Conservation (phyloP, 2,888 invertebrate genomes). For the Ichneumoninae sp. region DNA sequence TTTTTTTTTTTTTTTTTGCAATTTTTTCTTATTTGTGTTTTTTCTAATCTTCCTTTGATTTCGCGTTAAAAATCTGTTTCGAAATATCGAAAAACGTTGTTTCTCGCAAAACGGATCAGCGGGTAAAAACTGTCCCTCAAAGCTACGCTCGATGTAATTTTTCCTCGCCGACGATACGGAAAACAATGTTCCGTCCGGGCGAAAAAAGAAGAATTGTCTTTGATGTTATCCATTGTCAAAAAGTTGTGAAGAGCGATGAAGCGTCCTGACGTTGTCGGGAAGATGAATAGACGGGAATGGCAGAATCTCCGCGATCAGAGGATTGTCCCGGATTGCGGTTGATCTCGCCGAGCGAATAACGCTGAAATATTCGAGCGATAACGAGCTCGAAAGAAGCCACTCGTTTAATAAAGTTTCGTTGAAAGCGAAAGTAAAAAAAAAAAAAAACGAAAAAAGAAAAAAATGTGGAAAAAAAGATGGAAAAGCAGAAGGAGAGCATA, state of each 20-base stretch:
- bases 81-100: too few species aligned
- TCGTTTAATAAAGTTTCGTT: slow-evolving; percentile 10
- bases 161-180: background rate
- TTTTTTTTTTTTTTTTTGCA: too few species aligned
- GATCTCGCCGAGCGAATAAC: slow-evolving; percentile 69
- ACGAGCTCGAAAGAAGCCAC: slow-evolving; percentile 76
- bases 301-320: slow-evolving; percentile 1
- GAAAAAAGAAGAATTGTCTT: background rate
- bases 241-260: background rate
- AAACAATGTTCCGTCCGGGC: background rate
- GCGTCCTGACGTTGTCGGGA: background rate
- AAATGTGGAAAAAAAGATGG: background rate
- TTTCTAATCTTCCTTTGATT: background rate
- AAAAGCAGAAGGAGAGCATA: background rate
- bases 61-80: background rate
- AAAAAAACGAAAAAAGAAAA: background rate
- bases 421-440: background rate
- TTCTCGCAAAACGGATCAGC: background rate
- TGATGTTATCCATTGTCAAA: background rate
- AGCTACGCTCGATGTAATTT: background rate
- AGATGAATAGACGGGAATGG: background rate
- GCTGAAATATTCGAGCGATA: slow-evolving; percentile 76
- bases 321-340: background rate
- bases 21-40: too few species aligned
- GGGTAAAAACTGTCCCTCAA: background rate